Evolutionary conservation across 2,797 vertebrate species (phyloP), one percentile per base, ranked within the genome.

Genomic region (Enteromius thamalakanensis): DNA sequence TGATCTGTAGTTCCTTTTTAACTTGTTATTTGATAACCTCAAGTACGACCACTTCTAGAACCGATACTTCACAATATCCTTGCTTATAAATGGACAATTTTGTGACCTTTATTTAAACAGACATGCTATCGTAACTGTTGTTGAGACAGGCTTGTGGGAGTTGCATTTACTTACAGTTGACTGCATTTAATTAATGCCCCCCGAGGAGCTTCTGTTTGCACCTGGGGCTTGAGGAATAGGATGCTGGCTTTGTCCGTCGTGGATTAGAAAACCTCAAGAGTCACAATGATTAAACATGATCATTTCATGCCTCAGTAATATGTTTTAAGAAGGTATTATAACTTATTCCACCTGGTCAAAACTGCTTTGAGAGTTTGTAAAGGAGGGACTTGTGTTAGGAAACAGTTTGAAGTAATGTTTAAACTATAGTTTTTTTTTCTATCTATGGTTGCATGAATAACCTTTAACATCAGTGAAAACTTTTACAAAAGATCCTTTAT

Each of bases 151-250:
- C 62, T 34, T 72, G 70, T 77, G 71, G 70, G 76, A 86, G 80
- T 74, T 62, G 72, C 78, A 47, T 77, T 40, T 65, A 75, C 68
- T 67, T 2, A 26, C 21, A 32, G 17, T 9, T 72, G 79, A 82
- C 14, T 17, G 55, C 65, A 67, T 80, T 84, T 86, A 86, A 88
- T 88, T 64, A 85, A 75, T 68, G 23, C 40, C 55, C 87, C 80
- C 76, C 0, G 40, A 34, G 72, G 23, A 14, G 34, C 23, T 21
- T 14, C 58, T 81, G 77, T 69, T 58, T 76, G 70, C 81, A 80
- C 72, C 60, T 64, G 80, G 45, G 77, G 37, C 60, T 42, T 71
- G n/a, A 40, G 62, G 49, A 53, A 65, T 15, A 82, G 14, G 72
- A 68, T 45, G 47, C n/a, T 4, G 40, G 29, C 6, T 42, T 55